phyloP scores from a whole-genome alignment of 1,140 invertebrate species.

The Drosophila chauvacae region DNA sequence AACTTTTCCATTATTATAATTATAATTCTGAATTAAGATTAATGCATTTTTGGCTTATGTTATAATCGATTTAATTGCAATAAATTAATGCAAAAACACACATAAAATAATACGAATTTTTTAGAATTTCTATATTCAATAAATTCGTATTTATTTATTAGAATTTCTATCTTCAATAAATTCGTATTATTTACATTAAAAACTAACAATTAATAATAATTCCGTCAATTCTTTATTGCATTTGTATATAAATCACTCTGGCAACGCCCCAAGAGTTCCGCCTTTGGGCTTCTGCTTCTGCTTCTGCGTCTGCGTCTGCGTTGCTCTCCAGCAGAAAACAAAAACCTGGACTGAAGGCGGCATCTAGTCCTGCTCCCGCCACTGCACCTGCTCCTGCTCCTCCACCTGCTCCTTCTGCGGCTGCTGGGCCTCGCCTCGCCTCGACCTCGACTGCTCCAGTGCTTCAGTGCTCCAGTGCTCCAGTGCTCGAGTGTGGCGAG shows the following conservation, averaged over 20 bases:
- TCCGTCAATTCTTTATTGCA: no score
- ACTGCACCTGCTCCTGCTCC: neutral
- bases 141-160: no score
- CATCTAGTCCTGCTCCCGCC: neutral
- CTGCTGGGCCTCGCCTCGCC: slow-evolving; percentile 24
- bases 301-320: slow-evolving; percentile 18
- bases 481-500: slow-evolving; percentile 36
- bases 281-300: neutral
- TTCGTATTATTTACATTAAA: no score
- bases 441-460: slow-evolving; percentile 33
- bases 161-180: no score
- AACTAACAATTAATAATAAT: neutral
- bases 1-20: neutral
- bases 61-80: no score
- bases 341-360: neutral
- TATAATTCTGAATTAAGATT: no score
- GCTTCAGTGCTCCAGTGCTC: slow-evolving; percentile 14
- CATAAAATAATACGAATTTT: no score
- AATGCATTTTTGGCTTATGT: no score
- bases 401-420: neutral
- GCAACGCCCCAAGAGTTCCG: slow-evolving; percentile 8
- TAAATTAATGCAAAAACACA: neutral
- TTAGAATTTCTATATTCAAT: no score
- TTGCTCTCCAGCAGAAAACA: neutral
- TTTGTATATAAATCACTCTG: neutral